Evolutionary conservation across 2,888 invertebrate genomes (phyloP), one percentile per base, ranked within the genome.

Genomic region (Cerastis leucographa): DNA sequence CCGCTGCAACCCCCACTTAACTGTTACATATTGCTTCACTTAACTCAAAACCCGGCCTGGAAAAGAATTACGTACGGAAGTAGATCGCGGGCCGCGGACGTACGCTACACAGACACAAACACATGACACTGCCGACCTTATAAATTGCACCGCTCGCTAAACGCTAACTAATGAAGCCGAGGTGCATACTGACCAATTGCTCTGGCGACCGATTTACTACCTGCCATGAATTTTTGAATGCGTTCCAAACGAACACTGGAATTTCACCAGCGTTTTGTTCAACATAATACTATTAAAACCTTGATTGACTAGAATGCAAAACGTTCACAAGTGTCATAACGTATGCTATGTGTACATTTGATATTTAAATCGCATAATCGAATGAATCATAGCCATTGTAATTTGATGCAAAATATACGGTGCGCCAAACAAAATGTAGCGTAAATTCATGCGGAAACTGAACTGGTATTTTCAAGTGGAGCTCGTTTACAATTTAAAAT

Each of bases 401-500:
- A 87, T 87, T 83, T 83, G 74, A 84, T 81, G 76, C 76, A 86
- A 86, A 88, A 84, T 87, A 87, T 76, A 84, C 80, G 70, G 69
- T 80, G 77, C 84, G 73, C 85, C 82, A 88, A 91, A 90, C 85
- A 89, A 91, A 89, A 91, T 87, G 86, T 86, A 87, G 88, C 86
- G 89, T 89, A 89, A 90, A 90, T 90, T 91, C 89, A 89, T 89
- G 88, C 87, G 88, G 90, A 89, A 90, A 93, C 91, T 90, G 89
- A 89, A 89, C 90, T 88, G 92, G 91, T 92, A 90, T 92, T 92
- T 91, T 91, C 91, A 92, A 93, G 91, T 91, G 86, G 90, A 91
- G 92, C 93, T 93, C 94, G 94, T 95, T 95, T 95, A 95, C 95
- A 95, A 95, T 95, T 95, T 95, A 94, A 95, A 95, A 95, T 94